Percentiles rank a stretch among this genome's conserved stretches.
These are phyloP conservation scores for Cephus nigrinus DNA, from an alignment of 2,888 invertebrate genomes.

Conservation along the genomic window DNA sequence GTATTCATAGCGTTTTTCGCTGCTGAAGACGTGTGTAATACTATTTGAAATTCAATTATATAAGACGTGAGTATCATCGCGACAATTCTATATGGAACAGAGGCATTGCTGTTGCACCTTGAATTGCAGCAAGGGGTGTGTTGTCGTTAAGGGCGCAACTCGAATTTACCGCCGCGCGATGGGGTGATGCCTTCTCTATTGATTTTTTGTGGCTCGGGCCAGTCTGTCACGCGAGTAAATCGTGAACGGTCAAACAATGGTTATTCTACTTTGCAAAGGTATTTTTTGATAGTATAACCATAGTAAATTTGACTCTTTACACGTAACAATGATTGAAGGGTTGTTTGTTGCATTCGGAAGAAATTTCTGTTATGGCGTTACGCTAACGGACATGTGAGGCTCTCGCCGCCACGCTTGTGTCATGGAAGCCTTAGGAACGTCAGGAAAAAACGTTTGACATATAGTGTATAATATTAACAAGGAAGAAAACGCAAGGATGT, in stretches of 20 bases:
- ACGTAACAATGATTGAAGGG: neutral
- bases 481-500: neutral
- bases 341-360: neutral
- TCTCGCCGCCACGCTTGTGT: slow-evolving; percentile 8
- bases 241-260: slow-evolving; percentile 41
- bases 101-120: neutral
- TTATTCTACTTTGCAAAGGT: slow-evolving; percentile 55
- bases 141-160: slow-evolving; percentile 9
- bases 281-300: slow-evolving; percentile 16
- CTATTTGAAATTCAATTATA: neutral
- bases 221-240: slow-evolving; percentile 40
- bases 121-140: neutral
- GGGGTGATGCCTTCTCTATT: slow-evolving; percentile 42
- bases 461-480: neutral
- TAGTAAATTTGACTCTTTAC: neutral
- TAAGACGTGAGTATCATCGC: neutral
- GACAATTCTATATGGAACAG: neutral
- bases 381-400: neutral
- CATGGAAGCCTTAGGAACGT: slow-evolving; percentile 20
- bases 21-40: neutral
- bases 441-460: neutral
- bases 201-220: slow-evolving; percentile 41
- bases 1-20: neutral
- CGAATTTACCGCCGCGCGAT: slow-evolving; percentile 37
- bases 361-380: neutral